Evolutionary conservation across 2,888 invertebrate species (phyloP), one percentile per base, ranked within the genome.

Genomic region (Nysson spinosus): DNA sequence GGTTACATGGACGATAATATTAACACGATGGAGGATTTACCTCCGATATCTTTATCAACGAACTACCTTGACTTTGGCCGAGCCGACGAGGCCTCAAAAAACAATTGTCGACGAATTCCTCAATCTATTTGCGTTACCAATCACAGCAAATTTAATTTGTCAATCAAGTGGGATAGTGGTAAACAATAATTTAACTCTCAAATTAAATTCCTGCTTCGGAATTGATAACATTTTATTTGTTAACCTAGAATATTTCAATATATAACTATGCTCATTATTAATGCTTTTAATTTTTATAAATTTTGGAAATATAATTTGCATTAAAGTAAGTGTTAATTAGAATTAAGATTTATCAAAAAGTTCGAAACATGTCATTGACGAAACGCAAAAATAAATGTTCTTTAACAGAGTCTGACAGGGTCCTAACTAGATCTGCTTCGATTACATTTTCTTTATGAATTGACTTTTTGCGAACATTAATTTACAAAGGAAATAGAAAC

Each of bases 1-100:
- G 78, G 75, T 12, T 88, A 87, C 51, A 80, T 86, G 68, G 78
- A 66, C 30, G 85, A 86, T 26, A 66, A 60, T 32, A 37, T 71
- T 6, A 49, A 63, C 9, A 52, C 60, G 4, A 58, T 69, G 11
- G 50, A 68, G 43, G 35, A 69, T 44, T 16, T 66, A 9, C 81
- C 82, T 6, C 73, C 80, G 2, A 71, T 87, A 52, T 83, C 83
- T 4, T 56, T 88, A 4, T 86, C 81, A 9, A 63, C 69, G 1
- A 75, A 65, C 39, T 84, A 76, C 44, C 69, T 88, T 12, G 83
- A 88, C 72, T 87, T 88, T 67, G 87, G 85, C 16, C 72, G 78
- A 26, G 58, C 70, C 0, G 62, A 75, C 14, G 46, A 60, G 0
- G 66, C 69, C 7, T 12, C 14, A 3, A 44, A 69, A 20, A 65